Evolutionary conservation across 2,888 invertebrate species (phyloP).

Genomic region (Ditula angustiorana): DNA sequence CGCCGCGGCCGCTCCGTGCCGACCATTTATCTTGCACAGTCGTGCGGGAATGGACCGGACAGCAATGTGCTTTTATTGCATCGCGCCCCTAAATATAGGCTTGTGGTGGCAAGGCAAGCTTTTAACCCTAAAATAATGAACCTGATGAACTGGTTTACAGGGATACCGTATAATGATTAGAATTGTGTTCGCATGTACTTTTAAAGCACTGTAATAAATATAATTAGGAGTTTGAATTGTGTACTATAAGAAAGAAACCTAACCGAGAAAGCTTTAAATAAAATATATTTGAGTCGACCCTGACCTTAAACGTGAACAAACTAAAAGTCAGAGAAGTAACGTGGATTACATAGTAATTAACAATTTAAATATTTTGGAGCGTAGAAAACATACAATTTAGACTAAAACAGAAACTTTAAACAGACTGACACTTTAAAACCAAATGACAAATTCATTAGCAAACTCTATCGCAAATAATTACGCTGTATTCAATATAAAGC

Average conservation of each 20-base stretch:
- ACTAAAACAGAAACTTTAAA: neutral
- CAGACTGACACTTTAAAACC: neutral
- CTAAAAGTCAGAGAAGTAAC: neutral
- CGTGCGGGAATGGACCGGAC: conserved; percentile 82
- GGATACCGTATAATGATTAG: conserved; percentile 40
- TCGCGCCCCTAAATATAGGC: conserved; percentile 82
- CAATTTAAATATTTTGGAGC: neutral
- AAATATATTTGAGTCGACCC: neutral
- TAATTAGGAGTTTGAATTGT: too few species aligned
- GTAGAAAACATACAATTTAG: neutral
- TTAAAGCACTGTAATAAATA: too few species aligned
- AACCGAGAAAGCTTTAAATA: neutral
- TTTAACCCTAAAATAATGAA: conserved; percentile 72
- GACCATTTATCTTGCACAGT: conserved; percentile 84
- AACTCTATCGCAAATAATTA: neutral
- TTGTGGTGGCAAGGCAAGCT: conserved; percentile 70
- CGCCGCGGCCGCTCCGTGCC: conserved; percentile 65
- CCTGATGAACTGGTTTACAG: conserved; percentile 60
- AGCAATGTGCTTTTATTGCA: conserved; percentile 82
- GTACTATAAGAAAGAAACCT: neutral
- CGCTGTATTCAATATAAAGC: neutral
- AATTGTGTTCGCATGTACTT: neutral
- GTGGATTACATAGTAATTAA: neutral
- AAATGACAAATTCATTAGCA: neutral
- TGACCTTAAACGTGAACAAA: neutral